phyloP scores from a whole-genome alignment of 2,888 invertebrate species.

The Patella caerulea region DNA sequence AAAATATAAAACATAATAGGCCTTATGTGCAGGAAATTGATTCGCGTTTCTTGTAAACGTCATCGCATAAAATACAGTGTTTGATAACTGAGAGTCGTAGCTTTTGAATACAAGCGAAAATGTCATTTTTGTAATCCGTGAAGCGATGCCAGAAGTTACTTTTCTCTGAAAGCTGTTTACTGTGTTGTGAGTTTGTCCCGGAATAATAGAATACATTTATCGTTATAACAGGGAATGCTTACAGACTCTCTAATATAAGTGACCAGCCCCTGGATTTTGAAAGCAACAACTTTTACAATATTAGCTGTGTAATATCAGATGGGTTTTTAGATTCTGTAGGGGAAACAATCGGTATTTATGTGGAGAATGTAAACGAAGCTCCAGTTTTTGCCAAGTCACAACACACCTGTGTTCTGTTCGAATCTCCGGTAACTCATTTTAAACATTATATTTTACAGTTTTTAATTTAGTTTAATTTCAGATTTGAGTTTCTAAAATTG shows the following conservation, averaged over 20 bases:
- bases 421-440: slow-evolving; percentile 10
- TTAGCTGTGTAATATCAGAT: slow-evolving; percentile 6
- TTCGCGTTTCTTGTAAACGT: too few relatives aligned
- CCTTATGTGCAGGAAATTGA: too few relatives aligned
- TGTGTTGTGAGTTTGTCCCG: too few relatives aligned
- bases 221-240: background rate
- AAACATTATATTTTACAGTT: background rate
- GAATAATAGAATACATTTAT: background rate
- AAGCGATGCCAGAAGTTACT: too few relatives aligned
- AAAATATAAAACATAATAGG: too few relatives aligned
- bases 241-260: background rate
- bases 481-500: background rate
- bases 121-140: too few relatives aligned
- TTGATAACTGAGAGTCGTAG: too few relatives aligned
- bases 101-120: too few relatives aligned
- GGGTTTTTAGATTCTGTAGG: slow-evolving; percentile 14
- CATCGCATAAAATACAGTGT: too few relatives aligned
- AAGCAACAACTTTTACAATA: slow-evolving; percentile 2
- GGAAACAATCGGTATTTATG: background rate
- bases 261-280: slow-evolving; percentile 14
- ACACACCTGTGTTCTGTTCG: slow-evolving; percentile 9
- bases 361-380: slow-evolving; percentile 18
- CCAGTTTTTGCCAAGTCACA: slow-evolving; percentile 12
- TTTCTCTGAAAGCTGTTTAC: too few relatives aligned
- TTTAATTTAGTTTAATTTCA: background rate